Evolutionary conservation across 2,113 vertebrate genomes (phyloP), one percentile per base, ranked within the genome.

Genomic region (Channa argus): DNA sequence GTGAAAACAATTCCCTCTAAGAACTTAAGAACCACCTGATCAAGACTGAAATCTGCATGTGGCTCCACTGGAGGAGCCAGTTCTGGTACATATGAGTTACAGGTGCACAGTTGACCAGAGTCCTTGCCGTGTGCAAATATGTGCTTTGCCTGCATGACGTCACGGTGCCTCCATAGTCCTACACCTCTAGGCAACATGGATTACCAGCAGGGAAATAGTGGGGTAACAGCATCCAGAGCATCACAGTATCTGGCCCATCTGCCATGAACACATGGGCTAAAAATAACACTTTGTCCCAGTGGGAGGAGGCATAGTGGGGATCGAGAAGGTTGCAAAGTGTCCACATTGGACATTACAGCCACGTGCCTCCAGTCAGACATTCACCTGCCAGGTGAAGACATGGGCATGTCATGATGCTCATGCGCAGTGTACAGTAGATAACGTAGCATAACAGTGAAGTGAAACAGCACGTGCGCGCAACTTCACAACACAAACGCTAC

Each of bases 231-330:
- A 84, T 88, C 88, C 84, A 79, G 68, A 89, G 83, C 89, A 92
- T 90, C 75, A 49, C 64, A 71, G 67, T 66, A 77, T 80, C 79
- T 80, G 63, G 71, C 73, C 84, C 88, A 87, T 86, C 82, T 92
- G 86, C 88, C 86, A 88, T 92, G 86, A 92, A 89, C 88, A 90
- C 91, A 89, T 51, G 58, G 36, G 70, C 94, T 95, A 93, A 92
- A 94, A 93, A 93, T 94, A 94, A 78, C 67, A 0, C 67, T 2
- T 46, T n/a, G 56, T 69, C 70, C 72, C 77, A 49, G 79, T 67
- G 86, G 81, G 86, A 85, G 70, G 76, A 84, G 70, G 68, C 61
- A 65, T 52, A 70, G 69, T 80, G 69, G 76, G 67, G 80, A 72
- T 5, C 37, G 66, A 77, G 66, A 84, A 72, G 68, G 71, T 64